Percentiles rank a stretch among this genome's conserved stretches.
Conservation (phyloP, 2,113 vertebrate genomes). For the Macrotis lagotis region DNA sequence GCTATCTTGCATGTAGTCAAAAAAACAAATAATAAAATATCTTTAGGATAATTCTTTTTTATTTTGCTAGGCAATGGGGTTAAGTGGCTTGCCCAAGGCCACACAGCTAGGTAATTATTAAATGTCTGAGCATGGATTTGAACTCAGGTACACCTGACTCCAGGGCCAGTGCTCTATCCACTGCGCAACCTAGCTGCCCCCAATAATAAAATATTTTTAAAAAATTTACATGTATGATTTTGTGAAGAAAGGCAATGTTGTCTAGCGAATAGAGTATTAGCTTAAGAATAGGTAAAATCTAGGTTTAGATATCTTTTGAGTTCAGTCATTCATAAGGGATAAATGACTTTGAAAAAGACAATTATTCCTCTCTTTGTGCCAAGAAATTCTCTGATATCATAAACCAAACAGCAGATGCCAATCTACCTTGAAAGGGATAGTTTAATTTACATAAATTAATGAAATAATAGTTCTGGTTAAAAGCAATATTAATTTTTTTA, state of each 20-base stretch:
- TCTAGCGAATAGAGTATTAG: neutral
- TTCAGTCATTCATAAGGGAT: neutral
- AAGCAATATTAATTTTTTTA: neutral
- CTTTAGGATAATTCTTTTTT: too few relatives aligned
- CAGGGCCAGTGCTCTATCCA: too few relatives aligned
- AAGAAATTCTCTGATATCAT: neutral
- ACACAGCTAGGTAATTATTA: too few relatives aligned
- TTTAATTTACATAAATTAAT: neutral
- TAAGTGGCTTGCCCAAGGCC: too few relatives aligned
- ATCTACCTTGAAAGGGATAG: neutral
- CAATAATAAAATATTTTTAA: too few relatives aligned
- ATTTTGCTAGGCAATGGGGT: too few relatives aligned
- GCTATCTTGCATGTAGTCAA: too few relatives aligned
- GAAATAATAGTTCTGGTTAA: neutral
- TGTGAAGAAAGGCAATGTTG: neutral
- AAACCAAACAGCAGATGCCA: neutral
- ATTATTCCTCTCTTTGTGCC: neutral
- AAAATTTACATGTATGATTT: neutral
- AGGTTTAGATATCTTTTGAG: neutral
- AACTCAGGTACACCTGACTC: too few relatives aligned
- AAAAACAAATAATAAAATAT: too few relatives aligned
- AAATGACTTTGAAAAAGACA: neutral
- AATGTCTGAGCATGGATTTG: too few relatives aligned
- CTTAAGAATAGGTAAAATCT: neutral
- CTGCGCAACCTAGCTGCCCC: too few relatives aligned